Base-by-base conservation (phyloP, 2,113 vertebrate genomes). In the Xerus inauris region DNA sequence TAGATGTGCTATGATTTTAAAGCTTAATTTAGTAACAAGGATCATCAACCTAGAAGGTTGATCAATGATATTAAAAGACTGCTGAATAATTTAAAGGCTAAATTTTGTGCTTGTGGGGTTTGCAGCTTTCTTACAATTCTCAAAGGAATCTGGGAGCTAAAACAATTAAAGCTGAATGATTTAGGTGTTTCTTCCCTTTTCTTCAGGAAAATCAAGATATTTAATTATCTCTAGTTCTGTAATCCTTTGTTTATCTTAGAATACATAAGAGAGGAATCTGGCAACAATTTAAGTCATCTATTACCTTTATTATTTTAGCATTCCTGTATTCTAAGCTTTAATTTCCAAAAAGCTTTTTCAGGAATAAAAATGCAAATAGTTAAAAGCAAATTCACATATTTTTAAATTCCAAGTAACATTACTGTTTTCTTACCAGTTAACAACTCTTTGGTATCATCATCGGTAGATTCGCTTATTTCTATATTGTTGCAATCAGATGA, bases 381-480 rank as follows among this genome's bases (percentile, higher is more conserved):
- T 47, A 30, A 87, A 97, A 94, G 59, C 65, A 81, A 62, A 87
- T 79, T 77, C 24, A 54, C 0, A 57, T 32, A 79, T 57, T 93
- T 65, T 79, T 67, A 73, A 73, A 83, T 88, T 65, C 30, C 69
- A 51, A 81, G 87, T 17, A 20, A 77, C 35, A 62, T 51, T 7
- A 16, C 7, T 7, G 26, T 69, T 92, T 95, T 71, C 98, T 97
- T 95, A 98, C 98, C 98, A 2, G 98, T 97, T 92, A 99, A 98
- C 81, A 98, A 98, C 35, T 99, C 99, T 97, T 99, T 99, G 20
- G 98, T 98, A 97, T 99, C 99, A 93, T 99, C 99, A 0, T 99
- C 99, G 97, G 99, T 99, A 95, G 99, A 99, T 0, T 99, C 99
- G 28, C 26, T 28, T 95, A 99, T 98, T 97, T 99, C 99, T 97